Evolutionary conservation across 2,797 vertebrate species (phyloP).

Genomic region (Muraenolepis orangiensis): DNA sequence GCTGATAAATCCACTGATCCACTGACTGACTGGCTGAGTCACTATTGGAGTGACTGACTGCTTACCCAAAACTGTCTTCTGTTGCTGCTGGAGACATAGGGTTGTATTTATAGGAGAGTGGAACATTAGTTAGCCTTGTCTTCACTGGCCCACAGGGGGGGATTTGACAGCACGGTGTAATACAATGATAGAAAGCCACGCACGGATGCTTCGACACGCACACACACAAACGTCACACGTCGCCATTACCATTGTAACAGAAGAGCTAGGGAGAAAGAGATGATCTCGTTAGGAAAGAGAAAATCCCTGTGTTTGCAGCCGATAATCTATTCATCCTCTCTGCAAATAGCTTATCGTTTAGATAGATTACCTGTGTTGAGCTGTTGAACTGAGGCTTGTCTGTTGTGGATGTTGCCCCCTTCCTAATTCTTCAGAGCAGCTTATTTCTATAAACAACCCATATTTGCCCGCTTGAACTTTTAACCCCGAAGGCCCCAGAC

Average conservation of each 20-base stretch:
- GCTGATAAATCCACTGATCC: neutral
- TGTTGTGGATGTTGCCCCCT: neutral
- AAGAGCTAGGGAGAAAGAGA: slow-evolving; percentile 12
- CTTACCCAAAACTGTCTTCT: neutral
- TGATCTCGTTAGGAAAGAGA: slow-evolving; percentile 29
- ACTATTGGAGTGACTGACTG: neutral
- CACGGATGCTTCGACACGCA: slow-evolving; percentile 5
- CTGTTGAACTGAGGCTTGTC: neutral
- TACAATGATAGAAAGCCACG: neutral
- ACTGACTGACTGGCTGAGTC: neutral
- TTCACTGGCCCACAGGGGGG: slow-evolving; percentile 51
- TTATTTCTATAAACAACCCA: neutral
- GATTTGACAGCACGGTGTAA: slow-evolving; percentile 33
- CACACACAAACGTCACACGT: slow-evolving; percentile 9
- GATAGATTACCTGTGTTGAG: too few species aligned
- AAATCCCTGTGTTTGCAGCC: slow-evolving; percentile 10
- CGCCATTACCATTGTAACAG: slow-evolving; percentile 11
- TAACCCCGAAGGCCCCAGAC: too few species aligned
- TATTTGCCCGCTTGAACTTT: neutral
- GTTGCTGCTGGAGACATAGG: slow-evolving; percentile 2
- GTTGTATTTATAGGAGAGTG: slow-evolving; percentile 61
- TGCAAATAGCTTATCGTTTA: too few species aligned
- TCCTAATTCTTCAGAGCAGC: neutral
- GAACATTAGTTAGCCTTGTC: slow-evolving; percentile 35
- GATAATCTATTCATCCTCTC: slow-evolving; percentile 20